Base-by-base conservation (phyloP, 2,113 vertebrate species). In the Psephotus haematonotus region DNA sequence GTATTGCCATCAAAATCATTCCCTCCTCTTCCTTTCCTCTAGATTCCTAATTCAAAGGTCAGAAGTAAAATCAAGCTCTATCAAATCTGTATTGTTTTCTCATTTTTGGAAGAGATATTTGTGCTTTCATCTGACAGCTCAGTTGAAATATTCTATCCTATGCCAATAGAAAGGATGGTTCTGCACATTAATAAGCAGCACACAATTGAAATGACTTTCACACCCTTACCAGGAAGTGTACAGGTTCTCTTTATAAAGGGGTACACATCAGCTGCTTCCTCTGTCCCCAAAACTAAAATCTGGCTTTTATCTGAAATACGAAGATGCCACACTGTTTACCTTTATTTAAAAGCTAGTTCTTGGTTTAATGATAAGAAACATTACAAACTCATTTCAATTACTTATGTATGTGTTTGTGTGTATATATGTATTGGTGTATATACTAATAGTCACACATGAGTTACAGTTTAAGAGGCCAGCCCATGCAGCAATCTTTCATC, bases 1-100 rank as follows among this genome's bases (percentile, higher is more conserved):
- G 33, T 77, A 95, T 67, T 81, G 75, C 55, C n/a, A 83, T 79
- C 70, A 84, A 92, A 94, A 87, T 91, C 47, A 83, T 89, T 80
- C 63, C 37, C n/a, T 85, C 85, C 59, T 67, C 67, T 53, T 62
- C 53, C 68, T 89, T 84, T 82, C 53, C 15, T 68, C 33, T 49
- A 69, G 14, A 78, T 65, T 41, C 37, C 52, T 70, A 82, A 49
- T 81, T 82, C 86, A 93, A 82, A 87, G 47, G 86, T 91, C 95
- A 95, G 57, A 82, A 91, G 53, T 85, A 92, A 95, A 92, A 95
- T 85, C 65, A 94, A 91, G 52, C 29, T 79, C 41, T 57, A 31
- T 82, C 91, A 92, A 91, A 92, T 11, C 43, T 87, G 70, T 87
- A 35, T 47, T 27, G 44, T 68, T 79, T 84, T 82, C 52, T 68